Evolutionary conservation across 2,888 invertebrate genomes (phyloP).

Genomic region (Orthonychiurus folsomi): DNA sequence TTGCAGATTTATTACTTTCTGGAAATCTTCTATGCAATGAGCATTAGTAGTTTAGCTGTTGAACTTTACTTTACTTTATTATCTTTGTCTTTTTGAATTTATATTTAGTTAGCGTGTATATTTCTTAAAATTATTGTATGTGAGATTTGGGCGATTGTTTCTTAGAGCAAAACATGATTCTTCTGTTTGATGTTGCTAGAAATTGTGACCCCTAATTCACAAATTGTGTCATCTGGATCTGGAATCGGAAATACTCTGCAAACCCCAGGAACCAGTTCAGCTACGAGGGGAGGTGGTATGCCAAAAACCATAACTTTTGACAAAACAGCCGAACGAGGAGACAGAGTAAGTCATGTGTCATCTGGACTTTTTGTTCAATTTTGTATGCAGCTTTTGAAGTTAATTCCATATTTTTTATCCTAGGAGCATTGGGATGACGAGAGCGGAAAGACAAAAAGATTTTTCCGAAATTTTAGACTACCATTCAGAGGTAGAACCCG

Average conservation of each 20-base stretch:
- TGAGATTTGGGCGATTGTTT: too few species aligned
- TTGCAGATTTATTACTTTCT: background rate
- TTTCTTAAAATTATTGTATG: too few species aligned
- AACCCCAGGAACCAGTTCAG: constrained; percentile 17
- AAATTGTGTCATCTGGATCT: constrained; percentile 14
- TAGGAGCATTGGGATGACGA: constrained; percentile 50
- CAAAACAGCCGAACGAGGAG: constrained; percentile 73
- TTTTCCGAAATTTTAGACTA: constrained; percentile 64
- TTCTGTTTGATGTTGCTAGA: too few species aligned
- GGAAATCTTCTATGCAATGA: too few species aligned
- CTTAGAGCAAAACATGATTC: too few species aligned
- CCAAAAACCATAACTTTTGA: constrained; percentile 81
- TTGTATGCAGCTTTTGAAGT: too few species aligned
- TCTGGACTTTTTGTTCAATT: background rate
- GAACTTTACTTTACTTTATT: too few species aligned
- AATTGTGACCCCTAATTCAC: constrained; percentile 12
- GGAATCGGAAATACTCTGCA: constrained; percentile 18
- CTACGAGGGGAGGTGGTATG: background rate
- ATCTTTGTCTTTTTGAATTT: too few species aligned
- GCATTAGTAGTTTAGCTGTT: too few species aligned
- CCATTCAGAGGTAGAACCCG: constrained; percentile 57
- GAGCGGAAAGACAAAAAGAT: constrained; percentile 54
- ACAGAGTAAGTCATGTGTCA: constrained; percentile 47
- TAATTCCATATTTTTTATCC: too few species aligned
- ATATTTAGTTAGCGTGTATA: too few species aligned